Evolutionary conservation across 1,140 invertebrate genomes (phyloP).

Genomic region (Drosophila melanogaster): DNA sequence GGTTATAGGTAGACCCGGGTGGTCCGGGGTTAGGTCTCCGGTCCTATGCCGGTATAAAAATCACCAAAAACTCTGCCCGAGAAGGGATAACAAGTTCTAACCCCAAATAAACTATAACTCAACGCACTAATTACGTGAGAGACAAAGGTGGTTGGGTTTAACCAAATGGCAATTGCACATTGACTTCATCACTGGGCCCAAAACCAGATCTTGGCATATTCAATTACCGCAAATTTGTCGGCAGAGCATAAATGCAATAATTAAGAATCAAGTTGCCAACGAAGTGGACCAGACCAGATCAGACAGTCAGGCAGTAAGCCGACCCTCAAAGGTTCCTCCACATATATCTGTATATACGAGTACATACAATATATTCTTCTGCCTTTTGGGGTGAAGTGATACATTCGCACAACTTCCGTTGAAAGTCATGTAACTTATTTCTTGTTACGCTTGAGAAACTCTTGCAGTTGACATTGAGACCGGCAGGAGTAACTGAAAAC

Average conservation of each 20-base stretch:
- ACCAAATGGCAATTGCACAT: slow-evolving; percentile 63
- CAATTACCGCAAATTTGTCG: slow-evolving; percentile 82
- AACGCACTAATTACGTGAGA: slow-evolving; percentile 73
- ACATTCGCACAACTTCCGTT: slow-evolving; percentile 60
- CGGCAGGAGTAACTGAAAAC: slow-evolving; percentile 72
- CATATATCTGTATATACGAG: not conserved
- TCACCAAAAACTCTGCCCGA: slow-evolving; percentile 29
- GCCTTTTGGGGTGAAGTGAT: slow-evolving; percentile 24
- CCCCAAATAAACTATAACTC: slow-evolving; percentile 69
- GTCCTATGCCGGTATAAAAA: slow-evolving; percentile 19
- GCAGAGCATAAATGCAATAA: slow-evolving; percentile 79
- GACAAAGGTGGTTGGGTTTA: slow-evolving; percentile 55
- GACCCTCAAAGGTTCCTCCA: slow-evolving; percentile 26
- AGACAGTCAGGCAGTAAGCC: slow-evolving; percentile 27
- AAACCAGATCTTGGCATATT: slow-evolving; percentile 69
- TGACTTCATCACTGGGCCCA: slow-evolving; percentile 61
- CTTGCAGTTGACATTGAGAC: slow-evolving; percentile 78
- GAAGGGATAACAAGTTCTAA: slow-evolving; percentile 64
- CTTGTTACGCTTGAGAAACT: slow-evolving; percentile 80
- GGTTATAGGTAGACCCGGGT: slow-evolving; percentile 37
- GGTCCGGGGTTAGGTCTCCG: slow-evolving; percentile 12
- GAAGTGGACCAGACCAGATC: slow-evolving; percentile 49
- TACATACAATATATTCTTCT: not conserved
- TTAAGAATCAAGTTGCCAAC: slow-evolving; percentile 76
- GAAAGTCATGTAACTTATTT: slow-evolving; percentile 81